Base-by-base conservation (phyloP, 2,888 invertebrate genomes). In the Cordilura impudica region DNA sequence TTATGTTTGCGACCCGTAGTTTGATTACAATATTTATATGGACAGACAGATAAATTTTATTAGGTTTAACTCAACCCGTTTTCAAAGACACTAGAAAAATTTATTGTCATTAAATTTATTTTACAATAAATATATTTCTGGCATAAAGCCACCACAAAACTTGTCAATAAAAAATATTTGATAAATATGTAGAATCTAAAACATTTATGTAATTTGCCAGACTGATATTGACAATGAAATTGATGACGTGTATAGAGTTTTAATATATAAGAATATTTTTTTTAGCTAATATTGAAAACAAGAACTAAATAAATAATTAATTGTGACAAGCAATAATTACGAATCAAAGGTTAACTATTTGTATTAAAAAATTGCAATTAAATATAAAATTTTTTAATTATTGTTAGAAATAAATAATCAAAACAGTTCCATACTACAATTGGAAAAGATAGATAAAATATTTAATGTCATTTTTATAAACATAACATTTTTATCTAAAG, bases 201-300 rank as follows among this genome's bases (percentile, higher is more conserved):
- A 56, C 23, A 31, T 58, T 19, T n/a, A 35, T 49, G 29, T 5
- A 47, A 49, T 16, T 54, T 60, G 47, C 35, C 63, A 56, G 54
- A 60, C 56, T 53, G 14, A 23, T 60, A 67, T 60, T 67, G 73
- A 74, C 78, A 73, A 60, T 72, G 71, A 72, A 74, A 69, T 67
- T 43, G 66, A 47, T 67, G 66, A 79, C 74, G 70, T 71, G 74
- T 53, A 39, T 31, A 10, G 78, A 61, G 47, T 74, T 61, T 56
- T 26, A 45, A 54, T 14, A 56, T 23, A 29, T 1, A 53, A 54
- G 53, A 54, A 49, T 49, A n/a, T n/a, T n/a, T n/a, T 23, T 35
- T 67, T 71, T 43, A 0, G 23, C 7, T 72, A 56, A 18, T 31
- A 39, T 39, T n/a, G 35, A 39, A 31, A 2, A 31, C 43, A 7